Conservation (phyloP, 2,888 invertebrate species). For the Tetropium fuscum region DNA sequence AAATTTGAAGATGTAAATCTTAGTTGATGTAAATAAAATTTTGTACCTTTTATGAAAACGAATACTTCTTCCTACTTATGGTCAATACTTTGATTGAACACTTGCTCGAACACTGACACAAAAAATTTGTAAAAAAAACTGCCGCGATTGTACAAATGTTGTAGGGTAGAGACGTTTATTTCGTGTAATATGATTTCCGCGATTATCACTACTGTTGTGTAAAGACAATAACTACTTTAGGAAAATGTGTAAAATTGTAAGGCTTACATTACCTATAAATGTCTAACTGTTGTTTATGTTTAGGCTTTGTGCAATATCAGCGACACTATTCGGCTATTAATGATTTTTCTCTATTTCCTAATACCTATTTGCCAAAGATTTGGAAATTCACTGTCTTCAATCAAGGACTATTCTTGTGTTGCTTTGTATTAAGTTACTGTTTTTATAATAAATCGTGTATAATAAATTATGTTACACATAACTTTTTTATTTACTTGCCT, state of each 20-base stretch:
- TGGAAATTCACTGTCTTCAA: not conserved
- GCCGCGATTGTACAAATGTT: slow-evolving; percentile 43
- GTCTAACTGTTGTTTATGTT: slow-evolving; percentile 36
- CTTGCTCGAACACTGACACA: slow-evolving; percentile 31
- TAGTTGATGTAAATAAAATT: slow-evolving; percentile 32
- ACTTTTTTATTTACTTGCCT: not conserved
- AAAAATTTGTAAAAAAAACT: slow-evolving; percentile 37
- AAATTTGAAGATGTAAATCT: slow-evolving; percentile 22
- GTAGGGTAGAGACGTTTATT: slow-evolving; percentile 47
- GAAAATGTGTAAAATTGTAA: slow-evolving; percentile 45
- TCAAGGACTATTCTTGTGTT: not conserved
- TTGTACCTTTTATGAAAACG: slow-evolving; percentile 39
- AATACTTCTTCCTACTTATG: slow-evolving; percentile 65
- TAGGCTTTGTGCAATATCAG: slow-evolving; percentile 38
- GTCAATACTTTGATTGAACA: slow-evolving; percentile 62
- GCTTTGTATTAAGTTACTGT: slow-evolving; percentile 6
- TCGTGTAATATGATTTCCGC: slow-evolving; percentile 43
- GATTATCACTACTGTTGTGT: slow-evolving; percentile 63
- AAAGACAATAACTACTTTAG: slow-evolving; percentile 67
- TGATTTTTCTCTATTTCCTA: slow-evolving; percentile 11
- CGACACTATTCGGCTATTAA: slow-evolving; percentile 33
- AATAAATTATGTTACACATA: slow-evolving; percentile 9
- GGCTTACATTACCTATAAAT: slow-evolving; percentile 30
- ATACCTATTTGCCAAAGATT: slow-evolving; percentile 23
- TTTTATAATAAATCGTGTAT: slow-evolving; percentile 10